Evolutionary conservation across 92 coral and sea anemone genomes (phyloP).

Genomic region (Plumapathes pennacea): DNA sequence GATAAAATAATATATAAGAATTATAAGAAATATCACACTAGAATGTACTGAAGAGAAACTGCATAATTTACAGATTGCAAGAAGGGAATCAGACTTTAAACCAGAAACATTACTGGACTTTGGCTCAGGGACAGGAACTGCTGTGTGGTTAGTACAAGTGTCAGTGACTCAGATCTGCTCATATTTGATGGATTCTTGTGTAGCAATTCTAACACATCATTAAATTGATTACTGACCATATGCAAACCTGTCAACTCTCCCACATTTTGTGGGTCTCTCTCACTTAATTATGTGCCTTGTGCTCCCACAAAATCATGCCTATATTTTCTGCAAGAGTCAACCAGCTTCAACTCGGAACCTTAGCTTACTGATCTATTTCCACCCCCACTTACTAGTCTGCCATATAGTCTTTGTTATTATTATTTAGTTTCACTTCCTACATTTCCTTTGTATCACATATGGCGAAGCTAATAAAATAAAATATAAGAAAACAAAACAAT

Average conservation of each 20-base stretch:
- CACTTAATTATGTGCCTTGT: neutral
- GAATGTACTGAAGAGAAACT: too few species aligned
- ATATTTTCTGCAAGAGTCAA: too few species aligned
- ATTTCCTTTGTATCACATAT: too few species aligned
- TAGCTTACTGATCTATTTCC: neutral
- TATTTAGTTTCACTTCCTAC: neutral
- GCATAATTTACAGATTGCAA: slow-evolving; percentile 52
- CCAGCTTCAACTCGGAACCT: neutral
- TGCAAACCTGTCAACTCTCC: too few species aligned
- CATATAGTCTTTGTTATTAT: neutral
- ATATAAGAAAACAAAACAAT: too few species aligned
- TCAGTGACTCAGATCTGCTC: neutral
- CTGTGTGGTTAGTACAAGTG: slow-evolving; percentile 59
- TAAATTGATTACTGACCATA: too few species aligned
- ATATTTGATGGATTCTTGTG: too few species aligned
- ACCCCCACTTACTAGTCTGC: neutral
- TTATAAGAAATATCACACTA: too few species aligned
- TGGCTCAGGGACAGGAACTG: slow-evolving; percentile 93
- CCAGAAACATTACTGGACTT: slow-evolving; percentile 94
- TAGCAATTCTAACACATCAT: too few species aligned
- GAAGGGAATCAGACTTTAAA: slow-evolving; percentile 76
- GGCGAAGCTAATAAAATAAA: too few species aligned
- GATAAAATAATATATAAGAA: too few species aligned
- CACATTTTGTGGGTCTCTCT: too few species aligned
- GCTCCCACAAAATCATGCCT: neutral